phyloP scores from a whole-genome alignment of 2,113 vertebrate species.

The Terrapene triunguis region DNA sequence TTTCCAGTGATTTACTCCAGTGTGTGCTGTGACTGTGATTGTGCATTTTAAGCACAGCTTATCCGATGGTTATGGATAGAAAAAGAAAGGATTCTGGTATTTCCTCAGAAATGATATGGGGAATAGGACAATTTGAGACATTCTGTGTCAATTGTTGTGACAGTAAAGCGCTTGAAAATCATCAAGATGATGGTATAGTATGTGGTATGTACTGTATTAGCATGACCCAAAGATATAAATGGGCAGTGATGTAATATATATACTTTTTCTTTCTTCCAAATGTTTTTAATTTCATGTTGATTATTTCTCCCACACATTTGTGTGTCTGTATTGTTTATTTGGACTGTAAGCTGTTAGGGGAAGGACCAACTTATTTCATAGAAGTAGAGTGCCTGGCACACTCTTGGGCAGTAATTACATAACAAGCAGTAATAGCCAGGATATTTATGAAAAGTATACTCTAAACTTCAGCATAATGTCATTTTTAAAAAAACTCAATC shows the following conservation, averaged over 20 bases:
- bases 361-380: not conserved
- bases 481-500: not conserved
- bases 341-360: not conserved
- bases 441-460: not conserved
- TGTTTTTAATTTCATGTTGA: not conserved
- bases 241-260: slow-evolving; percentile 5
- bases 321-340: slow-evolving; percentile 8
- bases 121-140: slow-evolving; percentile 48
- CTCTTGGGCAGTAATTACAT: not conserved
- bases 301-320: not conserved
- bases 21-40: slow-evolving; percentile 41
- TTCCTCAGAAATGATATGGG: slow-evolving; percentile 55
- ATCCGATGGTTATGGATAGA: slow-evolving; percentile 56
- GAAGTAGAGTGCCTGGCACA: slow-evolving; percentile 5
- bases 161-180: slow-evolving; percentile 32
- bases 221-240: slow-evolving; percentile 37
- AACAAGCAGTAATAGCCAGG: not conserved
- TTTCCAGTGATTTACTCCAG: slow-evolving; percentile 55
- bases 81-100: slow-evolving; percentile 49
- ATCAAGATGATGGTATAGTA: not conserved
- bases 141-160: slow-evolving; percentile 43
- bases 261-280: slow-evolving; percentile 1
- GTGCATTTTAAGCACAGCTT: slow-evolving; percentile 18
- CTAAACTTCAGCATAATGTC: not conserved
- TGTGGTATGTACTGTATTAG: slow-evolving; percentile 11